These are phyloP conservation scores for Plectrocnemia conspersa DNA, from an alignment of 1,140 invertebrate genomes.

Conservation along the genomic window DNA sequence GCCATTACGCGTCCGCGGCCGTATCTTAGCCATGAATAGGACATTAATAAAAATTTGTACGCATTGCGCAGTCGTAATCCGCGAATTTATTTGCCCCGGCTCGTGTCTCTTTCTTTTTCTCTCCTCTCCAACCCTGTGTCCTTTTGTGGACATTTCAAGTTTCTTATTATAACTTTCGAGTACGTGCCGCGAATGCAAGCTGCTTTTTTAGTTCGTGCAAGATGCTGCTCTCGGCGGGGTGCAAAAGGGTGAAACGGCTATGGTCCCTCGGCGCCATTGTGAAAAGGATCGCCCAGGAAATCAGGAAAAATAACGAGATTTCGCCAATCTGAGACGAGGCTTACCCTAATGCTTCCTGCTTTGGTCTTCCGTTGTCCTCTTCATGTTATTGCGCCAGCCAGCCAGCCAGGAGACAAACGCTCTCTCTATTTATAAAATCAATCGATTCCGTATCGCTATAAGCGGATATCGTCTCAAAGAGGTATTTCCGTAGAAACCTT, in stretches of 20 bases:
- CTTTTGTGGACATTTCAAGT: slow-evolving; percentile 24
- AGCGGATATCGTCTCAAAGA: too few relatives aligned
- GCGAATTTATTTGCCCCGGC: slow-evolving; percentile 6
- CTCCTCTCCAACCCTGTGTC: slow-evolving; percentile 9
- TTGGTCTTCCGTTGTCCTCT: too few relatives aligned
- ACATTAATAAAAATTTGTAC: slow-evolving; percentile 22
- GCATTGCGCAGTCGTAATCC: slow-evolving; percentile 21
- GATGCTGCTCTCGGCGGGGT: slow-evolving; percentile 3
- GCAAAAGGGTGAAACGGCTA: slow-evolving; percentile 15
- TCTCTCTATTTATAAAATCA: too few relatives aligned
- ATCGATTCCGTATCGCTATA: too few relatives aligned
- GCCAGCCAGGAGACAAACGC: too few relatives aligned
- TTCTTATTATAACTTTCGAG: slow-evolving; percentile 32
- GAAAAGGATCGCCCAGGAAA: not conserved
- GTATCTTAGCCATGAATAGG: slow-evolving; percentile 17
- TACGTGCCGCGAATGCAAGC: slow-evolving; percentile 27
- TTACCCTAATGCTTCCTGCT: too few relatives aligned
- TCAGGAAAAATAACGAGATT: slow-evolving; percentile 3
- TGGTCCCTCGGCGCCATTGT: slow-evolving; percentile 8
- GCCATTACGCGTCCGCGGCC: not conserved
- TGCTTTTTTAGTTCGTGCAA: slow-evolving; percentile 7
- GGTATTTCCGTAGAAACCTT: too few relatives aligned
- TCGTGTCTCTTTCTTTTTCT: not conserved
- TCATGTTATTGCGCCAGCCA: too few relatives aligned
- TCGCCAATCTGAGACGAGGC: not conserved